Conservation (phyloP, 2,797 vertebrate genomes). For the Uromys caudimaculatus region DNA sequence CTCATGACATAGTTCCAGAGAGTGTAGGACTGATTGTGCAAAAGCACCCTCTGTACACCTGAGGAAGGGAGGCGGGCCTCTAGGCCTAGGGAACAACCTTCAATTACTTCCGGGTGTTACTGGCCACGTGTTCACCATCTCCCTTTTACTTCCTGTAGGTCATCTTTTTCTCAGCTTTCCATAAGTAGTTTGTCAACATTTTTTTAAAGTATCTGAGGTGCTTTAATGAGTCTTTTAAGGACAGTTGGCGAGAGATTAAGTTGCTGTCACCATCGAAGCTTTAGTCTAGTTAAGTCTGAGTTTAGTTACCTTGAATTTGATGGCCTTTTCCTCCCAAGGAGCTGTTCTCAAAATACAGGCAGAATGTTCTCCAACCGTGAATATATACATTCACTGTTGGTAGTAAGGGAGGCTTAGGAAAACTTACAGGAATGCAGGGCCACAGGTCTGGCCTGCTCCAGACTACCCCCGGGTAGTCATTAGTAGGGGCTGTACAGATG, state of each 20-base stretch:
- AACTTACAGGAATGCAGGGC: not conserved
- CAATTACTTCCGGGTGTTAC: slow-evolving; percentile 68
- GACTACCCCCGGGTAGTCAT: not conserved
- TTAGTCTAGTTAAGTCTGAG: not conserved
- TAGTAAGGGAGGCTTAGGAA: not conserved
- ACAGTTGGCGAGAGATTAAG: not conserved
- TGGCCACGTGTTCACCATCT: not conserved
- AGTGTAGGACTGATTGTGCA: not conserved
- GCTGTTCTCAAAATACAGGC: too few relatives aligned
- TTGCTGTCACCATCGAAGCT: not conserved
- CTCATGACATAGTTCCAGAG: not conserved
- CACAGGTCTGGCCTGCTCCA: too few relatives aligned
- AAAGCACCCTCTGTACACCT: not conserved
- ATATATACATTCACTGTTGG: not conserved
- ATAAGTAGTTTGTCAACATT: not conserved
- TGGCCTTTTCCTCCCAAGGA: not conserved
- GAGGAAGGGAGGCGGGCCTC: not conserved
- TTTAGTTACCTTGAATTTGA: not conserved
- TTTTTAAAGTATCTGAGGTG: not conserved
- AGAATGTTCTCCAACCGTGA: not conserved
- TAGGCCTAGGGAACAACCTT: too few relatives aligned
- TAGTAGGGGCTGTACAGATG: not conserved
- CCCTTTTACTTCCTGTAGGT: slow-evolving; percentile 61
- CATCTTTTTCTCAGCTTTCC: not conserved
- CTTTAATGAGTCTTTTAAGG: not conserved